Conservation (phyloP, 2,113 vertebrate species). For the Chlorodrepanis virens region DNA sequence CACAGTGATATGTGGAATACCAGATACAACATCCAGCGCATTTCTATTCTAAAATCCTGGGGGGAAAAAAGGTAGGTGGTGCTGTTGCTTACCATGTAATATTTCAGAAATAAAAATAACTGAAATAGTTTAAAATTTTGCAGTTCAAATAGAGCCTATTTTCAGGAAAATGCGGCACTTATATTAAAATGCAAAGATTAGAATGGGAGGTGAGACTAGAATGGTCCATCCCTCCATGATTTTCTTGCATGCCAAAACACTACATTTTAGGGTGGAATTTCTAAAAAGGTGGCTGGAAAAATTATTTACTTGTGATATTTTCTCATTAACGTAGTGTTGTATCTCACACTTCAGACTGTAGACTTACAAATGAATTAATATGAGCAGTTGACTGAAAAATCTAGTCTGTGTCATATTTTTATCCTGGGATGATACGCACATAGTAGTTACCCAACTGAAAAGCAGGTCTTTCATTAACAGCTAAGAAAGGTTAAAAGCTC, state of each 20-base stretch:
- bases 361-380: not conserved
- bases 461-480: not conserved
- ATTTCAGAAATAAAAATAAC: not conserved
- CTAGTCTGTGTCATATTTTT: not conserved
- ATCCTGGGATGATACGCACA: not conserved
- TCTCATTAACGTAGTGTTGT: not conserved
- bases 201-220: not conserved
- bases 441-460: not conserved
- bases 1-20: not conserved
- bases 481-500: slow-evolving; percentile 2
- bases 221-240: not conserved
- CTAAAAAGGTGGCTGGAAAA: not conserved
- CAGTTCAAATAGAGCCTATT: not conserved
- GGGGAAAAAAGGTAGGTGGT: no score
- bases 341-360: not conserved
- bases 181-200: not conserved
- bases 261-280: not conserved
- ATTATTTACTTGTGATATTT: not conserved
- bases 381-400: not conserved
- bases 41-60: not conserved
- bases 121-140: not conserved
- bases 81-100: not conserved
- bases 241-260: not conserved
- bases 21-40: not conserved
- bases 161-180: not conserved